A percentile compares a stretch with the other conserved stretches of the same genome.
phyloP scores from a whole-genome alignment of 2,888 invertebrate genomes.

The Tenthredo livida region DNA sequence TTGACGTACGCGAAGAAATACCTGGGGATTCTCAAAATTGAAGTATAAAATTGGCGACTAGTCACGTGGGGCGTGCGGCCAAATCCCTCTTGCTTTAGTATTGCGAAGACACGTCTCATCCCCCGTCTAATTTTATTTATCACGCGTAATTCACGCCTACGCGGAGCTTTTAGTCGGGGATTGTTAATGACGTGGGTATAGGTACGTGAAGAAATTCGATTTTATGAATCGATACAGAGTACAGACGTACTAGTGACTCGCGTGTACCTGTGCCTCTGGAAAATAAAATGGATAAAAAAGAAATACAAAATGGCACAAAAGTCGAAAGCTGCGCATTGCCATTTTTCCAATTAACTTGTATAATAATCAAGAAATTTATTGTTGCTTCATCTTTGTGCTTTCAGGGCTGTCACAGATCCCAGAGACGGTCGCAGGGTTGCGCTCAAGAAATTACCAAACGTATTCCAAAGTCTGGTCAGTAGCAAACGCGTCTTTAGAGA shows the following conservation, averaged over 20 bases:
- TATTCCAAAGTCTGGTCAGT: slow-evolving; percentile 99
- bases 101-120: not conserved
- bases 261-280: too few relatives aligned
- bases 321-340: too few relatives aligned
- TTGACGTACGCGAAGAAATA: not conserved
- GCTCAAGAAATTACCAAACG: slow-evolving; percentile 99
- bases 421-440: slow-evolving; percentile 98
- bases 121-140: not conserved
- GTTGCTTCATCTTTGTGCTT: slow-evolving; percentile 75
- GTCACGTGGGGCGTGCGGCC: slow-evolving; percentile 18
- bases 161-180: not conserved
- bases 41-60: not conserved
- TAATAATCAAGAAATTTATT: slow-evolving; percentile 49
- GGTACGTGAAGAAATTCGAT: slow-evolving; percentile 21
- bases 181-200: slow-evolving; percentile 22
- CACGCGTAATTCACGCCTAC: not conserved
- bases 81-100: too few relatives aligned
- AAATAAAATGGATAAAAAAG: not conserved
- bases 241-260: too few relatives aligned
- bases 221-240: not conserved
- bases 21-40: not conserved
- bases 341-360: too few relatives aligned
- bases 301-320: too few relatives aligned
- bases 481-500: slow-evolving; percentile 99
- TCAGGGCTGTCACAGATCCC: slow-evolving; percentile 99